Evolutionary conservation across 2,888 invertebrate species (phyloP).

Genomic region (Thalpophila matura): DNA sequence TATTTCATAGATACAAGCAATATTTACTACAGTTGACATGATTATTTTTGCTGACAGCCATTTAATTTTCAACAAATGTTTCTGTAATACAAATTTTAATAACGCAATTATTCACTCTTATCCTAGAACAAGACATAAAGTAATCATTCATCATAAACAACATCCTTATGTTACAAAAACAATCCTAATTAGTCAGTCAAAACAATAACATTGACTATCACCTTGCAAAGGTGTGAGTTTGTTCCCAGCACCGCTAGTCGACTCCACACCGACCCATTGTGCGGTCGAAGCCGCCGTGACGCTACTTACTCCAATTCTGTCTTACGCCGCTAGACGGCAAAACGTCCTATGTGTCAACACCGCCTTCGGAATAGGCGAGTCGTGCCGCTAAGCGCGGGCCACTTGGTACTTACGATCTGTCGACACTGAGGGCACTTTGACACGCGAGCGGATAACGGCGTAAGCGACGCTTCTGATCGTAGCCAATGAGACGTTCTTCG

Average conservation of each 20-base stretch:
- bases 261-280: slow-evolving; percentile 88
- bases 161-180: slow-evolving; percentile 69
- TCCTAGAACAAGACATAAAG: slow-evolving; percentile 41
- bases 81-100: slow-evolving; percentile 38
- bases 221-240: slow-evolving; percentile 85
- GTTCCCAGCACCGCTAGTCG: slow-evolving; percentile 89
- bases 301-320: slow-evolving; percentile 91
- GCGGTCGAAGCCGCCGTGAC: slow-evolving; percentile 89
- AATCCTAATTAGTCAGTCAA: slow-evolving; percentile 85
- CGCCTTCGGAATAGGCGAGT: slow-evolving; percentile 69
- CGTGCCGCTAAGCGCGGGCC: slow-evolving; percentile 66
- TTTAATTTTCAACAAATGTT: slow-evolving; percentile 33
- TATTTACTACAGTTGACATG: slow-evolving; percentile 31
- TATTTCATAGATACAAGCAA: slow-evolving; percentile 26
- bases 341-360: slow-evolving; percentile 79
- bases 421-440: slow-evolving; percentile 49
- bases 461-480: slow-evolving; percentile 73
- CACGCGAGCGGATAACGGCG: slow-evolving; percentile 70
- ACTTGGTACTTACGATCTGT: slow-evolving; percentile 77
- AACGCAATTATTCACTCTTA: slow-evolving; percentile 50
- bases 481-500: slow-evolving; percentile 77
- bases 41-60: slow-evolving; percentile 40
- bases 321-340: slow-evolving; percentile 72
- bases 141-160: slow-evolving; percentile 38
- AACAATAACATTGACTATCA: slow-evolving; percentile 87